Percentiles rank a stretch among this genome's conserved stretches.
phyloP scores from a whole-genome alignment of 2,888 invertebrate genomes.

The Scaptomyza caliginosa region DNA sequence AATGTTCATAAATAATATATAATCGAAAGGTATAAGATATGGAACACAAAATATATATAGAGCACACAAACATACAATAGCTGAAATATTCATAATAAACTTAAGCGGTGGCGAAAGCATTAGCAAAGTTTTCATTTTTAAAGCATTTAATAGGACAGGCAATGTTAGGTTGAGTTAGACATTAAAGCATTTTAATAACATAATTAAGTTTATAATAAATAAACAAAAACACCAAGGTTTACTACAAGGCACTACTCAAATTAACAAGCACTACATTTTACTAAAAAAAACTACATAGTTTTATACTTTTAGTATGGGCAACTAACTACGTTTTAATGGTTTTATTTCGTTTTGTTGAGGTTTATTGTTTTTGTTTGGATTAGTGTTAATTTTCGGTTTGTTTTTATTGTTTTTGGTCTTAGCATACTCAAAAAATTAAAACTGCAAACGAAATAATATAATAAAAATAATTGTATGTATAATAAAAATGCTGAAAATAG shows the following conservation, averaged over 20 bases:
- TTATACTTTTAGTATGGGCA: conserved; percentile 60
- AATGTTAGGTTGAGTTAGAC: conserved; percentile 30
- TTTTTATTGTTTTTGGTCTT: conserved; percentile 36
- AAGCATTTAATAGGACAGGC: conserved; percentile 32
- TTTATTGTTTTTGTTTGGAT: conserved; percentile 42
- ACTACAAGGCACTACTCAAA: conserved; percentile 39
- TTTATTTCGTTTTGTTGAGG: conserved; percentile 41
- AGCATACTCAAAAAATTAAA: conserved; percentile 52
- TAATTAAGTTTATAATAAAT: conserved; percentile 29
- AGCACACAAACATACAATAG: conserved; percentile 83
- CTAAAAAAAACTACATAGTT: conserved; percentile 48
- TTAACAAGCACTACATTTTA: conserved; percentile 60
- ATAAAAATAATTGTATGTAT: conserved; percentile 47
- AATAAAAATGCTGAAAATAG: conserved; percentile 74
- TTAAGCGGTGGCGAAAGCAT: conserved; percentile 77
- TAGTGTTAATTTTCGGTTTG: conserved; percentile 58
- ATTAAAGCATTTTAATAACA: conserved; percentile 56
- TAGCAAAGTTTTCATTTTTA: conserved; percentile 57
- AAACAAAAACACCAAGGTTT: conserved; percentile 47
- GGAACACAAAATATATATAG: conserved; percentile 72
- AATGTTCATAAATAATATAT: conserved; percentile 35
- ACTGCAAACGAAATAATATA: conserved; percentile 77
- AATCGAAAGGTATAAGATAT: conserved; percentile 53
- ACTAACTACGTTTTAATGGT: conserved; percentile 71
- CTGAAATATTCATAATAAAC: conserved; percentile 78